Conservation (phyloP, 2,888 invertebrate genomes). For the Achlya flavicornis region DNA sequence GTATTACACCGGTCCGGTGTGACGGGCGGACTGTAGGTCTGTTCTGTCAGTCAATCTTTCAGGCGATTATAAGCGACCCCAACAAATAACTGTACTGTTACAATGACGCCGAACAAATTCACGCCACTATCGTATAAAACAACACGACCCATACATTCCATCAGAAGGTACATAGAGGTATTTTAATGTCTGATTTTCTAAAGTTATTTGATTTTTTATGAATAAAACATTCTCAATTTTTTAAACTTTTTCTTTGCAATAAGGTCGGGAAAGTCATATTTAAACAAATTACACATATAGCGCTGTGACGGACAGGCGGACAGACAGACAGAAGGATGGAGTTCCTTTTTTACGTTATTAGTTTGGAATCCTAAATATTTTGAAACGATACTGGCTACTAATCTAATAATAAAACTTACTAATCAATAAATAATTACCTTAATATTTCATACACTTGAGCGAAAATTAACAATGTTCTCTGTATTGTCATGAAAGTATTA, state of each 20-base stretch:
- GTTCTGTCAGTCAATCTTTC: conserved; percentile 71
- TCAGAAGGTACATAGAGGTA: background rate
- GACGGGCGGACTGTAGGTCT: conserved; percentile 54
- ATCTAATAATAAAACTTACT: no score
- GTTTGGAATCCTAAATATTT: no score
- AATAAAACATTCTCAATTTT: background rate
- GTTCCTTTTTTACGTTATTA: no score
- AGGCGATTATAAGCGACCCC: conserved; percentile 56
- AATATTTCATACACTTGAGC: no score
- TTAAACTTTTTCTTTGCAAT: no score
- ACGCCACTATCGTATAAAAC: conserved; percentile 23
- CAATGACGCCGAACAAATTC: conserved; percentile 60
- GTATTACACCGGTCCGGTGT: conserved; percentile 42
- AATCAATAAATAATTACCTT: no score
- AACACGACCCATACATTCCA: conserved; percentile 20
- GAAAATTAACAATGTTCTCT: background rate
- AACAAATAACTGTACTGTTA: conserved; percentile 63
- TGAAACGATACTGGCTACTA: no score
- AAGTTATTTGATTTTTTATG: background rate
- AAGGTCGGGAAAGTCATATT: no score
- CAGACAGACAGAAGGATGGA: no score
- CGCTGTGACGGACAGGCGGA: no score
- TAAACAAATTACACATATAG: no score
- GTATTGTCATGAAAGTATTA: background rate
- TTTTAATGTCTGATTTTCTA: background rate